Evolutionary conservation across 2,113 vertebrate species (phyloP).

Genomic region (Periophthalmus modestus): DNA sequence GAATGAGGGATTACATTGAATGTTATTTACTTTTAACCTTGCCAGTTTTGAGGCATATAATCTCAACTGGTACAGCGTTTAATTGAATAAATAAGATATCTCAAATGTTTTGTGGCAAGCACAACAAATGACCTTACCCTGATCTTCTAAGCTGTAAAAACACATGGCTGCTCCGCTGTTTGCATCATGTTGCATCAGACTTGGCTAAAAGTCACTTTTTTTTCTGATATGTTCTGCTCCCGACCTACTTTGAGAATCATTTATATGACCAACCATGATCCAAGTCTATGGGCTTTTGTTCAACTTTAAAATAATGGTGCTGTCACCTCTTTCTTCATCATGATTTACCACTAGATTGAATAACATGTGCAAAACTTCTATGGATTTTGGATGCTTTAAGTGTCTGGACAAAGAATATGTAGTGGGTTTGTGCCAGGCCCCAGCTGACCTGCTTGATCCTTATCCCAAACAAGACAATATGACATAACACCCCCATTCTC

Average conservation of each 20-base stretch:
- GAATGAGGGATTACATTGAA: background rate
- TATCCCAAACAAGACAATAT: conserved; percentile 38
- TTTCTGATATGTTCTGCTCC: conserved; percentile 18
- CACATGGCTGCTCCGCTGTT: conserved; percentile 22
- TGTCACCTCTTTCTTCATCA: conserved; percentile 27
- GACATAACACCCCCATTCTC: conserved; percentile 38
- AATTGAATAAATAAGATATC: conserved; percentile 17
- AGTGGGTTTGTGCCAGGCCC: conserved; percentile 16
- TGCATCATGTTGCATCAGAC: conserved; percentile 42
- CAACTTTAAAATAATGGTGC: conserved; percentile 32
- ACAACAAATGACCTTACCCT: background rate
- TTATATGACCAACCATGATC: conserved; percentile 29
- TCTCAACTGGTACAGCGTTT: background rate
- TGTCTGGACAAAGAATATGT: conserved; percentile 37
- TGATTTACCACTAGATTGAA: conserved; percentile 9
- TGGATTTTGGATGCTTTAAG: conserved; percentile 31
- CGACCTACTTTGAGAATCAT: conserved; percentile 28
- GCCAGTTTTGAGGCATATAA: background rate
- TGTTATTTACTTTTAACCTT: background rate
- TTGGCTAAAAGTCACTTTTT: conserved; percentile 17
- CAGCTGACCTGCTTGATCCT: conserved; percentile 44
- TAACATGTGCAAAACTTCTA: conserved; percentile 24
- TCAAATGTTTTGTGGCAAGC: conserved; percentile 13
- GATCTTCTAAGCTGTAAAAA: conserved; percentile 13
- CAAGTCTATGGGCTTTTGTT: conserved; percentile 36